phyloP scores from a whole-genome alignment of 2,888 invertebrate species.

The Eumacrocentrus americanus region DNA sequence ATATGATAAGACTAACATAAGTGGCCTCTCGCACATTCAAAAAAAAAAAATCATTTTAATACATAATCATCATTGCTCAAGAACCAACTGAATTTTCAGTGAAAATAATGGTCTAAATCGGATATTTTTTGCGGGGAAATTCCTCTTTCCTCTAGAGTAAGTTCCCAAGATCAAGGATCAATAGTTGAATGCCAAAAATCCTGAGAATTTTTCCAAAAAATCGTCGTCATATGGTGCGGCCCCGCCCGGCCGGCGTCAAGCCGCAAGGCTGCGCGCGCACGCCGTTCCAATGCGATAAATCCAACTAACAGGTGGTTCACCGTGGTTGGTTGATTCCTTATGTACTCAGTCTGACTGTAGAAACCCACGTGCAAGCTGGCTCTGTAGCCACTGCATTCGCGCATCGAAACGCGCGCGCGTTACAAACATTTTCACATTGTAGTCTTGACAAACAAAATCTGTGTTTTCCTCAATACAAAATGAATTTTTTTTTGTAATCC shows the following conservation, averaged over 20 bases:
- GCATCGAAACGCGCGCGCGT: conserved; percentile 40
- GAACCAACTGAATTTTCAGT: too few species aligned
- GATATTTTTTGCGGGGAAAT: too few species aligned
- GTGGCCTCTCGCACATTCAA: conserved; percentile 65
- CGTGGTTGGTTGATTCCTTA: conserved; percentile 54
- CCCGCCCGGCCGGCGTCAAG: conserved; percentile 14
- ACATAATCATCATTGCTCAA: too few species aligned
- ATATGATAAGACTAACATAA: too few species aligned
- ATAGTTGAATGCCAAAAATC: too few species aligned
- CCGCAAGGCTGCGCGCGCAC: conserved; percentile 37
- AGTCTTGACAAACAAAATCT: conserved; percentile 10
- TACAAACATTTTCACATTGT: conserved; percentile 10
- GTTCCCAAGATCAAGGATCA: too few species aligned
- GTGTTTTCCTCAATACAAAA: too few species aligned
- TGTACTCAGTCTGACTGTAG: conserved; percentile 33
- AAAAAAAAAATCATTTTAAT: too few species aligned
- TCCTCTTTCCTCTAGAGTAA: too few species aligned
- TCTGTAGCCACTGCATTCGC: conserved; percentile 40
- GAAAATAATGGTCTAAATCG: too few species aligned
- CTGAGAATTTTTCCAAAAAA: background rate
- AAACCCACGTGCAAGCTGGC: conserved; percentile 42
- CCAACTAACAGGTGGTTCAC: conserved; percentile 59
- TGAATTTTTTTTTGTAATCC: background rate
- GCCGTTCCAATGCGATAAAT: conserved; percentile 38
- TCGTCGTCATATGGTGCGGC: background rate